Evolutionary conservation across 1,140 invertebrate species (phyloP).

Genomic region (Chrysomallon squamiferum): DNA sequence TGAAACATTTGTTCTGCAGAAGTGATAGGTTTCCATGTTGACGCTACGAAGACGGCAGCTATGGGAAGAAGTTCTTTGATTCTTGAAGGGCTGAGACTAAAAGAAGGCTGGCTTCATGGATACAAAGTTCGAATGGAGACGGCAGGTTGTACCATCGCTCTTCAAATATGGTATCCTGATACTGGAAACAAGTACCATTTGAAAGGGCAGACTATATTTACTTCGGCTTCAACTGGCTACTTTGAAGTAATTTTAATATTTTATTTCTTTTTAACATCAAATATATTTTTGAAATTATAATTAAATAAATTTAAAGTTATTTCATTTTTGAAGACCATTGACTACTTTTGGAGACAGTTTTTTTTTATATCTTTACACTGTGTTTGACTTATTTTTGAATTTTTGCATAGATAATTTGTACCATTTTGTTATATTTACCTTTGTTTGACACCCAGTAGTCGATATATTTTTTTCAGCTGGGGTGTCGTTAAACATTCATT

Average conservation of each 20-base stretch:
- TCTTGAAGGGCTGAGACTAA: not conserved
- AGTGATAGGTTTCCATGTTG: conserved; percentile 1
- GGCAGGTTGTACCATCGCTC: not conserved
- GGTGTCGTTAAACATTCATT: too few relatives aligned
- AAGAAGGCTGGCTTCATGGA: not conserved
- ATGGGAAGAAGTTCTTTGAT: not conserved
- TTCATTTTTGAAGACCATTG: too few relatives aligned
- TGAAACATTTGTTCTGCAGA: not conserved
- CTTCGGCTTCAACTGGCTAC: not conserved
- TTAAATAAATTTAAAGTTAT: too few relatives aligned
- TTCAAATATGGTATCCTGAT: not conserved
- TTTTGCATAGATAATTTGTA: too few relatives aligned
- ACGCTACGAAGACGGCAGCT: not conserved
- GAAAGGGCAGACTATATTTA: not conserved
- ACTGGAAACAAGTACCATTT: not conserved
- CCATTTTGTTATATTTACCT: too few relatives aligned
- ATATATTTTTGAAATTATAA: too few relatives aligned
- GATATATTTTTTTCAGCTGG: too few relatives aligned
- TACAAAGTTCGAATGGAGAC: not conserved
- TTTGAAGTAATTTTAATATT: not conserved
- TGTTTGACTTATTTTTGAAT: too few relatives aligned
- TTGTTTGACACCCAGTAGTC: too few relatives aligned
- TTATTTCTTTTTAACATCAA: too few relatives aligned
- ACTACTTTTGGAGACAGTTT: too few relatives aligned
- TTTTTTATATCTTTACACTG: too few relatives aligned